Conservation (phyloP, 92 coral and sea anemone genomes). For the Siderastrea siderea region DNA sequence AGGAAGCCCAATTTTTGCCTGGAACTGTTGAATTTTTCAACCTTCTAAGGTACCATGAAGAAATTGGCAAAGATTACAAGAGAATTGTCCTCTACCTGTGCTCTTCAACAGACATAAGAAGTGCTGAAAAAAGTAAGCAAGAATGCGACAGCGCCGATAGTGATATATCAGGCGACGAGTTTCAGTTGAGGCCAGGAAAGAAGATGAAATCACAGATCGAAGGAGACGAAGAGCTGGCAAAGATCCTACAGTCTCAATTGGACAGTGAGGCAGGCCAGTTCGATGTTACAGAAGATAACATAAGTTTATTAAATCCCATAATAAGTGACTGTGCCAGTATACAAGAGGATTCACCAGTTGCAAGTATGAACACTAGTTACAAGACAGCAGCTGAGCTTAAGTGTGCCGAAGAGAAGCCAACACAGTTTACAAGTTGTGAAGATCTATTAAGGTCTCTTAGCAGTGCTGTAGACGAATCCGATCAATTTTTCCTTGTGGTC, state of each 20-base stretch:
- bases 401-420: background rate
- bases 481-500: constrained; percentile 67
- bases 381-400: background rate
- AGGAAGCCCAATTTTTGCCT: constrained; percentile 71
- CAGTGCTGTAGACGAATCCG: background rate
- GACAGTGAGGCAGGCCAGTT: background rate
- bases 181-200: background rate
- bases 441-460: background rate
- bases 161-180: constrained; percentile 10
- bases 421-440: background rate
- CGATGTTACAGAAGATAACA: background rate
- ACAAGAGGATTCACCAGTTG: background rate
- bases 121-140: constrained; percentile 3
- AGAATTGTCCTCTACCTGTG: constrained; percentile 69
- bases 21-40: constrained; percentile 75
- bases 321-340: background rate
- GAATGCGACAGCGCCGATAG: background rate
- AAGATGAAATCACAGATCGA: constrained; percentile 17
- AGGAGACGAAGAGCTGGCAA: constrained; percentile 41
- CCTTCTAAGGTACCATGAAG: constrained; percentile 63
- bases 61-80: constrained; percentile 80
- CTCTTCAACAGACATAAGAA: constrained; percentile 21
- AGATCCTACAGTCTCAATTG: constrained; percentile 29
- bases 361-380: background rate
- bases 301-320: background rate